Conservation (phyloP, 2,888 invertebrate species). For the Anorthoa munda region DNA sequence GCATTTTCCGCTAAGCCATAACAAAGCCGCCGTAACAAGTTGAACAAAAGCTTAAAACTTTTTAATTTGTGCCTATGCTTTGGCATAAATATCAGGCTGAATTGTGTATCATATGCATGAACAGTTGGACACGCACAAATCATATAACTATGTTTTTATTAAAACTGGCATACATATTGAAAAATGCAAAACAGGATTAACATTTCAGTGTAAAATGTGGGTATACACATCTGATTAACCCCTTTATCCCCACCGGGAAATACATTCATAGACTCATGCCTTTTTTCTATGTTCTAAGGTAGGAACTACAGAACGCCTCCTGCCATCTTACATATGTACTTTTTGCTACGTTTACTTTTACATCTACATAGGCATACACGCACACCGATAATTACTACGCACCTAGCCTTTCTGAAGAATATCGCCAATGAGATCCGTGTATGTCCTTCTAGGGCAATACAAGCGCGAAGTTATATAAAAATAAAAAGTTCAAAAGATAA, state of each 20-base stretch:
- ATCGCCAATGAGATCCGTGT: no score
- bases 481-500: not conserved
- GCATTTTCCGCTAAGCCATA: conserved; percentile 23
- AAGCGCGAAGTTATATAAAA: not conserved
- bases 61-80: conserved; percentile 38
- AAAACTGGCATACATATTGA: not conserved
- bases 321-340: no score
- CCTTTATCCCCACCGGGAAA: no score
- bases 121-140: not conserved
- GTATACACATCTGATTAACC: not conserved
- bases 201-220: not conserved
- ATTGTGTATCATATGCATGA: conserved; percentile 5
- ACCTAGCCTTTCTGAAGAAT: no score
- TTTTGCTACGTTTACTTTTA: no score
- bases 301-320: no score
- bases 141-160: not conserved
- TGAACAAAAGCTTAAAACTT: conserved; percentile 35
- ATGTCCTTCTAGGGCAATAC: not conserved
- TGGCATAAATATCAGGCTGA: conserved; percentile 1
- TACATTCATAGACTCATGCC: no score
- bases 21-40: conserved; percentile 42
- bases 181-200: not conserved
- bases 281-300: no score
- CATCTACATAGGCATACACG: no score
- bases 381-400: no score